Base-by-base conservation (phyloP, 2,888 invertebrate genomes). In the Apamea epomidion region DNA sequence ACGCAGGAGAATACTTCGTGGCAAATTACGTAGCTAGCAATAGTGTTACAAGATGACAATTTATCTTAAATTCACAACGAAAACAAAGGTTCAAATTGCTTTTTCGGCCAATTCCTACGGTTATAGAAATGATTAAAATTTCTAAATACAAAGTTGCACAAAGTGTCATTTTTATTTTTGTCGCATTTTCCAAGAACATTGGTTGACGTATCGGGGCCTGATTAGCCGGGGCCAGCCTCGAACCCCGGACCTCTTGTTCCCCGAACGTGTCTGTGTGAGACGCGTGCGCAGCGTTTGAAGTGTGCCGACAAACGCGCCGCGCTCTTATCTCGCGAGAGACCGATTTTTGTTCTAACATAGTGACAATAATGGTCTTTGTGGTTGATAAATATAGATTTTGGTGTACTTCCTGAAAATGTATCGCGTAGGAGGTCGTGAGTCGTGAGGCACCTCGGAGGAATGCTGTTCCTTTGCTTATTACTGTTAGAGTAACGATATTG, bases 321-420 rank as follows among this genome's bases (percentile, higher is more conserved):
- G 78, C 88, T 91, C 94, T 96, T 96, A 96, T 96, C 96, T 96
- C 92, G 92, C 88, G 92, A 92, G 92, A 93, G 94, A 93, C 93
- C 94, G 94, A 94, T 95, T 96, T 95, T 95, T 95, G 95, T 95
- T 93, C 93, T 92, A 94, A 94, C 95, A 93, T 84, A 94, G 94
- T 95, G 95, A 95, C 95, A 95, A 95, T 95, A 96, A 95, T 94
- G 94, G 94, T 93, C 95, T 95, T 95, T 96, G 95, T 94, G 91
- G 94, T 94, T 92, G 93, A 95, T 94, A 96, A 95, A 95, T 94
- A 95, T 93, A 90, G 92, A 90, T 92, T 94, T 94, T 92, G 89
- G 90, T 91, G 86, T 90, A 93, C 92, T 94, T 94, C 92, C 93
- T 92, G 88, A 91, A 87, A 86, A 83, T 83, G 71, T 86, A 75